A percentile compares a stretch with the other conserved stretches of the same genome.
These are phyloP conservation scores for Xiphophorus birchmanni DNA, from an alignment of 2,797 vertebrate genomes.

Conservation along the genomic window DNA sequence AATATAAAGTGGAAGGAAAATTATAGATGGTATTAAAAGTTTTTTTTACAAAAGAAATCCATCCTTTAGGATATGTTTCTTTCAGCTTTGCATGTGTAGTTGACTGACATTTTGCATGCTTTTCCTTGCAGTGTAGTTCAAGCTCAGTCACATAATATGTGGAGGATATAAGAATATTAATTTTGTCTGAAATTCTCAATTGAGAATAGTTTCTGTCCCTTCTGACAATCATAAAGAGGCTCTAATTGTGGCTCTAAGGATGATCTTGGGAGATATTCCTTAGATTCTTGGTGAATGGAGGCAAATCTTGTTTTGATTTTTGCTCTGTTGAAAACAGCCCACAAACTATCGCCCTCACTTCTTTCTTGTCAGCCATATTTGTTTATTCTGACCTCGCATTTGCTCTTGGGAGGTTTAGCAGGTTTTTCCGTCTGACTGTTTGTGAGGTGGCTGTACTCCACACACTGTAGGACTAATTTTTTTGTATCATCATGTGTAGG, in stretches of 20 bases:
- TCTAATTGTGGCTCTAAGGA: neutral
- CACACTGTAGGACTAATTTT: neutral
- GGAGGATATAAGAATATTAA: neutral
- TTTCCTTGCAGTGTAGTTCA: neutral
- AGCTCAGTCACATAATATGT: neutral
- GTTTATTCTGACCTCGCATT: neutral
- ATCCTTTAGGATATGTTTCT: neutral
- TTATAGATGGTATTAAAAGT: neutral
- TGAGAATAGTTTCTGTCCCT: neutral
- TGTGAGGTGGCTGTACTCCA: neutral
- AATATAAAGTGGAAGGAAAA: neutral
- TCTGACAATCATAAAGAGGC: neutral
- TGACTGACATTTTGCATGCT: neutral
- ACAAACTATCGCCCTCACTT: neutral
- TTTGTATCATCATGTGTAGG: neutral
- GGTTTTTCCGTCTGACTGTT: neutral
- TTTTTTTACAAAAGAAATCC: neutral
- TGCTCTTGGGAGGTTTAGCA: neutral
- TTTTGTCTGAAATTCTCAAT: neutral
- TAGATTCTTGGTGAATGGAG: neutral
- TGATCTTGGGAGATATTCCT: neutral
- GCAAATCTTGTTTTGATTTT: neutral
- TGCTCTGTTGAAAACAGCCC: neutral
- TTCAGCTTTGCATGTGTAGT: neutral
- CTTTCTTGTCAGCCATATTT: neutral